These are phyloP conservation scores for Leptopilina syphax DNA, from an alignment of 2,888 invertebrate genomes.

Conservation along the genomic window DNA sequence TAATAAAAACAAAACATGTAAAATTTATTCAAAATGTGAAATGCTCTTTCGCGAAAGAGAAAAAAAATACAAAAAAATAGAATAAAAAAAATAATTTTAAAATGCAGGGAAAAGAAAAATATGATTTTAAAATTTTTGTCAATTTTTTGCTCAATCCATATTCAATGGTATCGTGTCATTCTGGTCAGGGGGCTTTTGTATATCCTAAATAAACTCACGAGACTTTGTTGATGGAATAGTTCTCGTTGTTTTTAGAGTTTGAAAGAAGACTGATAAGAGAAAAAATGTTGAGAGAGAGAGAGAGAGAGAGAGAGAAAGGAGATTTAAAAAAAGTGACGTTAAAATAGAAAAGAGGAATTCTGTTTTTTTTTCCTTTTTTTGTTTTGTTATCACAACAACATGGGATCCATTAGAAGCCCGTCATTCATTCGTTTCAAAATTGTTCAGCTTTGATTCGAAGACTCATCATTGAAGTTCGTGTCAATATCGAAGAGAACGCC, in stretches of 20 bases:
- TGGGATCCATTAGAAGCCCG: slow-evolving; percentile 40
- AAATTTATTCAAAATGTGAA: too few species aligned
- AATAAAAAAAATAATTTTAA: not conserved
- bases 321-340: not conserved
- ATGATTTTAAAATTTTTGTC: not conserved
- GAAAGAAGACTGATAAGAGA: slow-evolving; percentile 15
- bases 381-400: slow-evolving; percentile 28
- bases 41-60: too few species aligned
- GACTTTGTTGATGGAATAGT: slow-evolving; percentile 23
- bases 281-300: slow-evolving; percentile 13
- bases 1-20: too few species aligned
- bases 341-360: slow-evolving; percentile 6
- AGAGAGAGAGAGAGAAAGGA: slow-evolving; percentile 15
- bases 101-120: not conserved
- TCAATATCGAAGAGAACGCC: slow-evolving; percentile 29
- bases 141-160: slow-evolving; percentile 9
- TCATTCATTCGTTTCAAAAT: slow-evolving; percentile 43
- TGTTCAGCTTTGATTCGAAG: slow-evolving; percentile 30
- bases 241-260: slow-evolving; percentile 22
- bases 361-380: not conserved
- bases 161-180: slow-evolving; percentile 13
- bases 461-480: slow-evolving; percentile 9
- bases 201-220: slow-evolving; percentile 32
- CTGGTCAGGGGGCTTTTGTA: slow-evolving; percentile 9
- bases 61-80: too few species aligned